Base-by-base conservation (phyloP, 1,140 invertebrate genomes). In the Lasioglossum albipes region DNA sequence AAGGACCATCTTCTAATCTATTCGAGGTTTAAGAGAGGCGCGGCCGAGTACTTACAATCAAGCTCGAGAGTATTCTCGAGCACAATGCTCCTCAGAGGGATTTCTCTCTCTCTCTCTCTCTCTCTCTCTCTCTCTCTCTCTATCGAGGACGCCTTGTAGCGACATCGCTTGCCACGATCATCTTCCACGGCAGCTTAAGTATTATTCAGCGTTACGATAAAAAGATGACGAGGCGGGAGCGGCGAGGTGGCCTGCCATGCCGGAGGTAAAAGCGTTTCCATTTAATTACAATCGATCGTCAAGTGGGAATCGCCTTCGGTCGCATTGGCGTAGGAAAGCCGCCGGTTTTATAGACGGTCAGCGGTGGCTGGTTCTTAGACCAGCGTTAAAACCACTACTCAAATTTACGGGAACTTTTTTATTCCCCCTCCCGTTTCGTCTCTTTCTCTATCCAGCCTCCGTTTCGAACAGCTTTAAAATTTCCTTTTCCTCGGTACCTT, bases 361-460 rank as follows among this genome's bases (percentile, higher is more conserved):
- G 73, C 69, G 82, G 73, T 59, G 73, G 62, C 41, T 61, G 57
- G 79, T 81, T 81, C 78, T 64, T 76, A 81, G 68, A 76, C 64
- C 79, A 72, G 69, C 79, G 83, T 85, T 85, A 85, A 85, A 86
- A 87, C 81, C 79, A 83, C 73, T 86, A 88, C 84, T 87, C 84
- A 88, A 88, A 87, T 86, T 87, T 87, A 73, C 80, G 62, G 73
- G 79, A 81, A 75, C 81, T 88, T 88, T 84, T 84, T 86, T 81
- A 81, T 57, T 68, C 64, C 49, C 49, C 13, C 16, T 54, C 6
- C 13, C 52, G 2, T 10, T 49, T 13, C 12, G 2, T 10, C 9
- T 49, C 67, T 13, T 42, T 54, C 20, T 13, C 59, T 12, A 65
- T 10, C 67, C 66, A 66, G 71, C 62, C 71, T 41, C 71, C 69